A percentile compares a stretch with the other conserved stretches of the same genome.
Evolutionary conservation across 2,888 invertebrate species (phyloP).

Genomic region (Tetrapedia diversipes): DNA sequence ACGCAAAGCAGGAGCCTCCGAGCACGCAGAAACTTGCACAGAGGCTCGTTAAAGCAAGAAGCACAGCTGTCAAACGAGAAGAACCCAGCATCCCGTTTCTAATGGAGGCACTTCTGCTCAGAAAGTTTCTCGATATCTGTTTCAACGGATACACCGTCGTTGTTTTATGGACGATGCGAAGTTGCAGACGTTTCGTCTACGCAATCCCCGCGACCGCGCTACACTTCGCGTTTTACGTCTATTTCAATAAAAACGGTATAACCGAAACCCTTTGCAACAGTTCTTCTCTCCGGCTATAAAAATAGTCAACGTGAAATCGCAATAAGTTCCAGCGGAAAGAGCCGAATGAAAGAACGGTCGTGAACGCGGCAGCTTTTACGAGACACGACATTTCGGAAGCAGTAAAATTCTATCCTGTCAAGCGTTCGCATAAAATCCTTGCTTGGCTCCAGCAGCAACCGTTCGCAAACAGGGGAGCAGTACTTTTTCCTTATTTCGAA

Average conservation of each 20-base stretch:
- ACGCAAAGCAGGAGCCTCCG: no score
- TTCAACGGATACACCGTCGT: neutral
- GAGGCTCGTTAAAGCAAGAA: no score
- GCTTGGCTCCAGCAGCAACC: constrained; percentile 10
- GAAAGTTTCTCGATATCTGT: constrained; percentile 11
- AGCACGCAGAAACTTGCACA: no score
- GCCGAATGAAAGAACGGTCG: constrained; percentile 64
- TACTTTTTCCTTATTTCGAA: neutral
- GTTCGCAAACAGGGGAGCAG: constrained; percentile 19
- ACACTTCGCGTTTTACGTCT: constrained; percentile 38
- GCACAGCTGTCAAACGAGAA: no score
- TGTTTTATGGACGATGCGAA: constrained; percentile 24
- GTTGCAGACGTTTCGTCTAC: constrained; percentile 39
- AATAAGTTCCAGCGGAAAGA: constrained; percentile 66
- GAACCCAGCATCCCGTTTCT: neutral
- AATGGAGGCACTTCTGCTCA: neutral
- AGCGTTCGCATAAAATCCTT: constrained; percentile 70
- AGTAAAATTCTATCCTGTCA: constrained; percentile 75
- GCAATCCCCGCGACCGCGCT: neutral
- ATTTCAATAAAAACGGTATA: constrained; percentile 63
- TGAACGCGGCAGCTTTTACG: constrained; percentile 73
- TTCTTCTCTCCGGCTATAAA: constrained; percentile 61
- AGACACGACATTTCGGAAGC: constrained; percentile 75
- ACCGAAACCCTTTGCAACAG: constrained; percentile 57
- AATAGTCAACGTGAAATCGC: constrained; percentile 68